These are phyloP conservation scores for Latrodectus elegans DNA, from an alignment of 2,888 invertebrate genomes.

Conservation along the genomic window DNA sequence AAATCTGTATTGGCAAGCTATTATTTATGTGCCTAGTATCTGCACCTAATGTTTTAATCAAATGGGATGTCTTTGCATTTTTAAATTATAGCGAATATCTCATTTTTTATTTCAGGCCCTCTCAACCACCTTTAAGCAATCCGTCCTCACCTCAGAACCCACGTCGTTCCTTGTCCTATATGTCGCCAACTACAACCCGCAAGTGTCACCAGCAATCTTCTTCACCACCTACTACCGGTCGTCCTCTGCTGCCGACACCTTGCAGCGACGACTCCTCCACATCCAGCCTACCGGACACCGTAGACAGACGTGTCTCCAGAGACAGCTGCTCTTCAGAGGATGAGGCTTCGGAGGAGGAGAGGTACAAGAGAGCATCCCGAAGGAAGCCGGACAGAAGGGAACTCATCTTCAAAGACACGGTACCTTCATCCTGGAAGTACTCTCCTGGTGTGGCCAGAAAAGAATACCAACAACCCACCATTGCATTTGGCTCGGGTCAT, in stretches of 20 bases:
- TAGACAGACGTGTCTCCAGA: conserved; percentile 33
- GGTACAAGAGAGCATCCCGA: conserved; percentile 14
- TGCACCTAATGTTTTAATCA: no score
- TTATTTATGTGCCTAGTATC: no score
- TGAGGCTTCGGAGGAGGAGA: conserved; percentile 17
- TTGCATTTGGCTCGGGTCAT: conserved; percentile 35
- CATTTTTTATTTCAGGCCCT: conserved; percentile 20
- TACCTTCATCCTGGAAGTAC: conserved; percentile 54
- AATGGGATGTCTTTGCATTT: no score
- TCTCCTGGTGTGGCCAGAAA: conserved; percentile 50
- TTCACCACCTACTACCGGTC: conserved; percentile 8
- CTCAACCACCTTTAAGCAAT: conserved; percentile 43
- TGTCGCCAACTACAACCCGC: conserved; percentile 19
- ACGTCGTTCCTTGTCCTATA: conserved; percentile 41
- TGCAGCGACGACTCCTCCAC: conserved; percentile 66
- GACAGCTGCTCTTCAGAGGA: conserved; percentile 31
- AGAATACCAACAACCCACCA: conserved; percentile 18
- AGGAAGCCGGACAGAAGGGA: conserved; percentile 19
- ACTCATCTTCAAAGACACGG: conserved; percentile 46
- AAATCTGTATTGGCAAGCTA: no score
- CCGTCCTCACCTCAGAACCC: conserved; percentile 57
- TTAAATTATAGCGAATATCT: no score
- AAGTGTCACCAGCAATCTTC: conserved; percentile 14
- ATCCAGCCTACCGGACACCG: conserved; percentile 50
- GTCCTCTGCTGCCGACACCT: conserved; percentile 7